Conservation (phyloP, 2,888 invertebrate species). For the Phyllotreta cruciferae region DNA sequence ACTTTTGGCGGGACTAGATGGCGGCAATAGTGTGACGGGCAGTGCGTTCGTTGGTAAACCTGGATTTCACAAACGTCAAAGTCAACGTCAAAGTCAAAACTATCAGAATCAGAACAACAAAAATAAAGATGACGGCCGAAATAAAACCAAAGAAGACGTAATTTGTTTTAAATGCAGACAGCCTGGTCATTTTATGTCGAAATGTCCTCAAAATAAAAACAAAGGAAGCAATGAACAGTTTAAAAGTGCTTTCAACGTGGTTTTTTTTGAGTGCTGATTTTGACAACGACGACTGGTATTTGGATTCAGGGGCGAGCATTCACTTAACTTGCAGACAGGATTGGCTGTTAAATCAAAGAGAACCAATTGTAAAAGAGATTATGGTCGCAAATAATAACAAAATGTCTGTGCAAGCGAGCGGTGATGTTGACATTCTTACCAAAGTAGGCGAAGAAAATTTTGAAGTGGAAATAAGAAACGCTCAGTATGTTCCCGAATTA, state of each 20-base stretch:
- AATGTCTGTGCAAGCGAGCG: slow-evolving; percentile 39
- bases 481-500: slow-evolving; percentile 41
- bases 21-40: slow-evolving; percentile 32
- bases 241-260: slow-evolving; percentile 41
- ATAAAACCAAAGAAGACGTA: slow-evolving; percentile 28
- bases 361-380: slow-evolving; percentile 29
- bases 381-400: slow-evolving; percentile 39
- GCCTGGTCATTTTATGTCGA: slow-evolving; percentile 34
- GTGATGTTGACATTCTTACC: slow-evolving; percentile 39
- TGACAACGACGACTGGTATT: slow-evolving; percentile 47
- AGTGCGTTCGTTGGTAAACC: slow-evolving; percentile 27
- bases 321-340: slow-evolving; percentile 43
- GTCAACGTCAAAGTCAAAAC: slow-evolving; percentile 4
- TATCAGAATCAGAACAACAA: no score
- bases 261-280: slow-evolving; percentile 41
- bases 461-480: slow-evolving; percentile 33
- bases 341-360: slow-evolving; percentile 37
- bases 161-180: slow-evolving; percentile 34
- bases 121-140: slow-evolving; percentile 18
- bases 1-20: slow-evolving; percentile 41
- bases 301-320: slow-evolving; percentile 47
- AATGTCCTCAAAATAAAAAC: slow-evolving; percentile 7
- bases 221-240: slow-evolving; percentile 17
- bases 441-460: slow-evolving; percentile 32
- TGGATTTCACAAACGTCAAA: neutral